Conservation (phyloP, 2,888 invertebrate species). For the Drosophila hamatofila region DNA sequence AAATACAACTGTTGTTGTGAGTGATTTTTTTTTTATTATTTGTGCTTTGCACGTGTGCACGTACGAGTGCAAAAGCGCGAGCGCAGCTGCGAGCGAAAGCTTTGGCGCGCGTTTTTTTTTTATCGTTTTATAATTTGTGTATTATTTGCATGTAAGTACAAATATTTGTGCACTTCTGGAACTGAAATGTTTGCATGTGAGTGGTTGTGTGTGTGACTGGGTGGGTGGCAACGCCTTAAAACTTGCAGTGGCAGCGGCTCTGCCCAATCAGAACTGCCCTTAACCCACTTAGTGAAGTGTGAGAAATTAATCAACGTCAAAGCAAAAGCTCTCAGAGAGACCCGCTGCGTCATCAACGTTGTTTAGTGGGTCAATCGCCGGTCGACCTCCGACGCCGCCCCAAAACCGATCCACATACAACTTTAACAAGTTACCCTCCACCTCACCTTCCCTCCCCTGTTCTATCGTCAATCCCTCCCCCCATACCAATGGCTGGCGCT, state of each 20-base stretch:
- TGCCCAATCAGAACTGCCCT: conserved; percentile 57
- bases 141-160: conserved; percentile 55
- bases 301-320: conserved; percentile 50
- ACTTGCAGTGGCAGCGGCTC: conserved; percentile 12
- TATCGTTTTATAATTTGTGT: conserved; percentile 30
- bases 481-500: not conserved
- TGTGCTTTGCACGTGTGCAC: conserved; percentile 54
- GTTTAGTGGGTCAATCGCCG: conserved; percentile 57
- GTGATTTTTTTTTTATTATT: conserved; percentile 24
- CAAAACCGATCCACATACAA: conserved; percentile 26
- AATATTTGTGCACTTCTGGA: conserved; percentile 10
- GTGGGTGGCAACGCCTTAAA: conserved; percentile 48
- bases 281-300: conserved; percentile 59
- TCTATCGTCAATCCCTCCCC: not conserved
- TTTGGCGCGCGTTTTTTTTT: conserved; percentile 45
- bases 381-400: conserved; percentile 51
- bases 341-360: conserved; percentile 7
- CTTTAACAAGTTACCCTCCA: not conserved
- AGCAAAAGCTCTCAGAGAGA: conserved; percentile 12
- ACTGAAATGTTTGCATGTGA: not conserved
- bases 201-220: conserved; percentile 5
- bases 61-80: conserved; percentile 36
- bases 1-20: conserved; percentile 42
- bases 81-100: conserved; percentile 21
- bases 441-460: not conserved